These are phyloP conservation scores for Rhyacophila brunnea DNA, from an alignment of 1,140 invertebrate genomes.

Conservation along the genomic window DNA sequence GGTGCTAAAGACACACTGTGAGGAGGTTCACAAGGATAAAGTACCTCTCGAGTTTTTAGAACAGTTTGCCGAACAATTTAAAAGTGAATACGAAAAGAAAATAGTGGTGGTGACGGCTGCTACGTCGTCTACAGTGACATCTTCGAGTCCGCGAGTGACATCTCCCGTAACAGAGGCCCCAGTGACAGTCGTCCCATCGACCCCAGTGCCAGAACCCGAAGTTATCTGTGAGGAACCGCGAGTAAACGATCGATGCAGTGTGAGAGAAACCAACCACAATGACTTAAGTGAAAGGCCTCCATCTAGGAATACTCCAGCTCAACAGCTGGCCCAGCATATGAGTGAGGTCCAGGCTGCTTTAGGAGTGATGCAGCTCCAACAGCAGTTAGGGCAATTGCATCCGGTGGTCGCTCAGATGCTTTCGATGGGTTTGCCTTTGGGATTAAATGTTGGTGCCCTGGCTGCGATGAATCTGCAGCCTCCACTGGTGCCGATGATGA, in stretches of 20 bases:
- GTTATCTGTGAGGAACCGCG: slow-evolving; percentile 22
- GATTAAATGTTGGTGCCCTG: slow-evolving; percentile 79
- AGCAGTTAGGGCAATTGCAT: slow-evolving; percentile 75
- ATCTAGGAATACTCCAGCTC: slow-evolving; percentile 48
- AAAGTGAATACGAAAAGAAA: slow-evolving; percentile 82
- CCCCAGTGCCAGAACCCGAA: slow-evolving; percentile 30
- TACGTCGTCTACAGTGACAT: slow-evolving; percentile 54
- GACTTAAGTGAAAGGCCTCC: slow-evolving; percentile 51
- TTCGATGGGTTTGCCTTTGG: slow-evolving; percentile 75
- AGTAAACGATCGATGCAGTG: slow-evolving; percentile 36
- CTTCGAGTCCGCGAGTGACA: slow-evolving; percentile 59
- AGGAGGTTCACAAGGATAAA: slow-evolving; percentile 90
- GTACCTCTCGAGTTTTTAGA: slow-evolving; percentile 87
- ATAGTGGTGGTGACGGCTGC: slow-evolving; percentile 66
- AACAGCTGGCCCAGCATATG: slow-evolving; percentile 74
- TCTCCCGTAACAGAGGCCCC: slow-evolving; percentile 41
- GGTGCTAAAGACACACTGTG: slow-evolving; percentile 93
- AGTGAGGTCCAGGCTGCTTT: slow-evolving; percentile 83
- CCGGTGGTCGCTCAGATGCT: slow-evolving; percentile 69
- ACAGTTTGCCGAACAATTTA: slow-evolving; percentile 88
- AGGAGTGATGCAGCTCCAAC: slow-evolving; percentile 85
- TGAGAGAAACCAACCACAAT: slow-evolving; percentile 58
- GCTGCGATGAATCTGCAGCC: slow-evolving; percentile 87
- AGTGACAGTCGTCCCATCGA: no score
- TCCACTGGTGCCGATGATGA: slow-evolving; percentile 85